Percentiles rank a stretch among this genome's conserved stretches.
Evolutionary conservation across 2,797 vertebrate genomes (phyloP).

Genomic region (Poeciliopsis paucimaculata): DNA sequence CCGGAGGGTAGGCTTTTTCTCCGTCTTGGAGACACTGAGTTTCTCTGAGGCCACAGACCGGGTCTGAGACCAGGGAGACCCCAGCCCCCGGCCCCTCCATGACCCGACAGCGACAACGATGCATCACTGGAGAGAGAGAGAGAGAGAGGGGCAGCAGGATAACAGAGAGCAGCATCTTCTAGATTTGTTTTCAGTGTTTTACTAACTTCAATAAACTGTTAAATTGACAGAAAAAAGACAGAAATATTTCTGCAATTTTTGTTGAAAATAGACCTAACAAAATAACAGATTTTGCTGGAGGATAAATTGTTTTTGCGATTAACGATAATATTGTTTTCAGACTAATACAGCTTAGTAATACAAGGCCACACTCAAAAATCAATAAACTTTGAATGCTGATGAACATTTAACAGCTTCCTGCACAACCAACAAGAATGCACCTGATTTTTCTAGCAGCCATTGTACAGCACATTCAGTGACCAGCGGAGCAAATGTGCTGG

Average conservation of each 20-base stretch:
- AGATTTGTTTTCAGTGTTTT: neutral
- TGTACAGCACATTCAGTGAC: no score
- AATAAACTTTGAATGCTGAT: no score
- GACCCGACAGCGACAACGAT: constrained; percentile 47
- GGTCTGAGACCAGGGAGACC: constrained; percentile 19
- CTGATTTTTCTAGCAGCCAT: no score
- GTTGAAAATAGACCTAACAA: neutral
- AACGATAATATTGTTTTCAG: no score
- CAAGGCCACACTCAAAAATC: no score
- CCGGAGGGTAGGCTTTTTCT: constrained; percentile 54
- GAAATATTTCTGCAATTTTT: neutral
- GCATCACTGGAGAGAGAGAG: constrained; percentile 19
- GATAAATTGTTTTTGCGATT: no score
- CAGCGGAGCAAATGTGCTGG: no score
- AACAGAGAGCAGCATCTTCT: constrained; percentile 1
- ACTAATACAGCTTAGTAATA: no score
- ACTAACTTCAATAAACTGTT: neutral
- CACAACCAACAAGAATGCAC: no score
- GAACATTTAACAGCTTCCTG: no score
- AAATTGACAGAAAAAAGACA: neutral
- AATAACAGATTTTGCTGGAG: no score
- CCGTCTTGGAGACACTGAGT: constrained; percentile 36
- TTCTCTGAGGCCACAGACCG: constrained; percentile 43
- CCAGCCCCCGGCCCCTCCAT: neutral
- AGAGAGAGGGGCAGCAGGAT: neutral